These are phyloP conservation scores for Axis porcinus DNA, from an alignment of 2,113 vertebrate genomes.

Conservation along the genomic window DNA sequence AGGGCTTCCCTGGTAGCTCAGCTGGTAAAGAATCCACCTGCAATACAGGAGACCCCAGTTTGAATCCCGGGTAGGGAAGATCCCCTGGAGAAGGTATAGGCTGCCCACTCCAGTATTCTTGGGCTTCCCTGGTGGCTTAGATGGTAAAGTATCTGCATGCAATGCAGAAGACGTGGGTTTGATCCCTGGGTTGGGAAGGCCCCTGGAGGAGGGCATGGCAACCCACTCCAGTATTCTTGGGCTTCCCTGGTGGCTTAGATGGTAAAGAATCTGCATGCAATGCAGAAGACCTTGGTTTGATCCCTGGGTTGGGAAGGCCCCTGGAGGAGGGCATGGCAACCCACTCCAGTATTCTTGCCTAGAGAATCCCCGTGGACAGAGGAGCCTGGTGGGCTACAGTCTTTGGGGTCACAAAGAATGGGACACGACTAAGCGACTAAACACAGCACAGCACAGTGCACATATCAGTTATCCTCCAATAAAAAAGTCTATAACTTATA, in stretches of 20 bases:
- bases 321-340: background rate
- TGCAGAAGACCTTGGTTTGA: background rate
- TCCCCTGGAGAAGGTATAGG: background rate
- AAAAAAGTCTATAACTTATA: background rate
- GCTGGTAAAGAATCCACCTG: background rate
- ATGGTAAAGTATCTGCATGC: background rate
- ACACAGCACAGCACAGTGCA: background rate
- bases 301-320: background rate
- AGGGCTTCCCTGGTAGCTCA: background rate
- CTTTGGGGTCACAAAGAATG: background rate
- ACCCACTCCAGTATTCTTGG: background rate
- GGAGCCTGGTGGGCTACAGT: background rate
- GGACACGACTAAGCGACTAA: fast-evolving
- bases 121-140: background rate
- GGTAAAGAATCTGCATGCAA: background rate
- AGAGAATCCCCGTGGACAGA: background rate
- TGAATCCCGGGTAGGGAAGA: background rate
- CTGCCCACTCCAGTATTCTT: background rate
- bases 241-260: background rate
- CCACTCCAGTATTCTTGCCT: background rate
- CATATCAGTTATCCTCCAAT: background rate
- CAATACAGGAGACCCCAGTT: background rate
- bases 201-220: background rate
- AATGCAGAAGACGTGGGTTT: background rate
- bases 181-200: background rate